Conservation (phyloP, 2,888 invertebrate species). For the Phasia obesa region DNA sequence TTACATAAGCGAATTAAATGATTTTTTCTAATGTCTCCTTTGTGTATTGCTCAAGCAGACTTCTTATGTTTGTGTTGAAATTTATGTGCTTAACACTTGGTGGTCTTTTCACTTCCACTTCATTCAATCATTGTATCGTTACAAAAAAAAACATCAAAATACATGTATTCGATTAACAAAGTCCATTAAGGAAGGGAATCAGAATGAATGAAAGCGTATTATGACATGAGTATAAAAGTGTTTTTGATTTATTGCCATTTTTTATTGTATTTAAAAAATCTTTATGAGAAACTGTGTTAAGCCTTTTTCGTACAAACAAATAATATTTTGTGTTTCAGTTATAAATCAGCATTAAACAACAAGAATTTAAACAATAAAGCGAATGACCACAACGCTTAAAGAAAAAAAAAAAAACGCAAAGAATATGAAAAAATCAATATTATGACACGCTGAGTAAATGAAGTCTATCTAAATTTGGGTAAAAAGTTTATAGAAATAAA, state of each 20-base stretch:
- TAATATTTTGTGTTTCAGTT: conserved; percentile 40
- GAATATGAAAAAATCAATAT: not conserved
- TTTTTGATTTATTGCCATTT: conserved; percentile 67
- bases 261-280: conserved; percentile 57
- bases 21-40: too few relatives aligned
- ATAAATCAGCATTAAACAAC: conserved; percentile 67
- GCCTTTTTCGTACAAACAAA: conserved; percentile 48
- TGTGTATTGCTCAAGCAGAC: not conserved
- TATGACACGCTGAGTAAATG: not conserved
- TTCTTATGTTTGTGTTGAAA: not conserved
- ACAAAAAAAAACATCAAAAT: conserved; percentile 6
- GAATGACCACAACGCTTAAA: conserved; percentile 25
- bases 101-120: conserved; percentile 56
- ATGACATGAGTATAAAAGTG: conserved; percentile 63
- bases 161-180: conserved; percentile 5
- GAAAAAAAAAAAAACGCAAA: not conserved
- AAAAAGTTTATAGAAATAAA: not conserved
- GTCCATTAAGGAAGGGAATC: conserved; percentile 24
- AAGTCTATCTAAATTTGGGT: not conserved
- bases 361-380: conserved; percentile 54
- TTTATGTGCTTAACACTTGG: conserved; percentile 37
- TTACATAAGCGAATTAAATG: too few relatives aligned
- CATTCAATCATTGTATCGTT: conserved; percentile 13
- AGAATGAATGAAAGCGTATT: conserved; percentile 40
- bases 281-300: conserved; percentile 60